Base-by-base conservation (phyloP, 2,113 vertebrate species). In the Malurus alboscapulatus region DNA sequence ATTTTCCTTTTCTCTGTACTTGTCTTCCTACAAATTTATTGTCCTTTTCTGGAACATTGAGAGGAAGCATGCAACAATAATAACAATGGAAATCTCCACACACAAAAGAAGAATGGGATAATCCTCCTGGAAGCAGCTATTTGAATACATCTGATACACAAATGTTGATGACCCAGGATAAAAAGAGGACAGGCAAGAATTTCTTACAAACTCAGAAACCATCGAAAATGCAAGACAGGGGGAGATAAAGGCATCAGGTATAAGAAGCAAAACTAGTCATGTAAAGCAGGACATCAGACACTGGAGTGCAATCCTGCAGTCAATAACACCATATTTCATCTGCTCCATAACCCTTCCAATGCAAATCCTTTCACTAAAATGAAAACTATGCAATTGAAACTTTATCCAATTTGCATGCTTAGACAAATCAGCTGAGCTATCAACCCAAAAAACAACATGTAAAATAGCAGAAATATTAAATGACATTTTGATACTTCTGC, bases 61-160 rank as follows among this genome's bases (percentile, higher is more conserved):
- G 0, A 40, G 17, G 10, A 75, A 63, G 8, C 17, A 30, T 0
- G 1, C 26, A 57, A 15, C 7, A 7, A 8, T 36, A 34, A 59
- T 10, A 36, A 50, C 12, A 26, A 20, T 13, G 13, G 45, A 80
- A 75, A 14, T 17, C 8, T 55, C 30, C 14, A 36, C 9, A 25
- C 6, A 25, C 18, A 14, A 57, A 54, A 66, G 24, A 17, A 67
- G 48, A 54, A 12, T 9, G 7, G 17, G 13, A 48, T 12, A 61
- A 62, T 24, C 6, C 13, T 44, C 34, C 19, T 55, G 21, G 30
- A 9, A 45, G 32, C 17, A 57, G 32, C 6, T 17, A 44, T 44
- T 76, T 55, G 17, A 30, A 42, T 5, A 42, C 8, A 34, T 1
- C 8, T 18, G 26, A 22, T 22, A 26, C 36, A 51, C 36, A 24